These are phyloP conservation scores for Mionectes macconnelli DNA, from an alignment of 2,113 vertebrate species.

Conservation along the genomic window DNA sequence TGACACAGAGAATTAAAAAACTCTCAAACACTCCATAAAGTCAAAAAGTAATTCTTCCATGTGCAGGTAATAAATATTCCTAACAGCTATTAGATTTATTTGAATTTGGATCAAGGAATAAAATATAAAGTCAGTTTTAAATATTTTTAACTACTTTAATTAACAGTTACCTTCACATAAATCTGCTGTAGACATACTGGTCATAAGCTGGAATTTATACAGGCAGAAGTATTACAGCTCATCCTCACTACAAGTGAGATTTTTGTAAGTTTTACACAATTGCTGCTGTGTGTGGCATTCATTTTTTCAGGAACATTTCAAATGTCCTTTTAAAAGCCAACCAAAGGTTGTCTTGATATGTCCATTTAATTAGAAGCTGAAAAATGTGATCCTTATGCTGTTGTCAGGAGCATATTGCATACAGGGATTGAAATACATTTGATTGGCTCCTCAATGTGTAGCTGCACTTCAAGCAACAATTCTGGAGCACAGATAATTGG, in stretches of 20 bases:
- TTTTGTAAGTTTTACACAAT: neutral
- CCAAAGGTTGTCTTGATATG: neutral
- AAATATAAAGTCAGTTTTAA: neutral
- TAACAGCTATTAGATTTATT: neutral
- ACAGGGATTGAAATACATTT: conserved; percentile 19
- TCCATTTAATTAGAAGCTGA: conserved; percentile 48
- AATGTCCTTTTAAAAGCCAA: neutral
- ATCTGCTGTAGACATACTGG: neutral
- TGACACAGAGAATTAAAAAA: neutral
- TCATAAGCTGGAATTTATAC: neutral
- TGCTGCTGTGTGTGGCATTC: neutral
- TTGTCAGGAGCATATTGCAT: conserved; percentile 11
- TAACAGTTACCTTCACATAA: neutral
- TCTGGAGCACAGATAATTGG: conserved; percentile 64
- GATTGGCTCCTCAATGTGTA: conserved; percentile 49
- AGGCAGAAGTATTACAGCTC: neutral
- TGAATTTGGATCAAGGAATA: neutral
- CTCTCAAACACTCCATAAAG: neutral
- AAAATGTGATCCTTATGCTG: neutral
- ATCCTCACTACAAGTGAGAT: neutral
- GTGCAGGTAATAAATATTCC: neutral
- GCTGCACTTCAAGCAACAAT: conserved; percentile 52
- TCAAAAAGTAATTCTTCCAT: neutral
- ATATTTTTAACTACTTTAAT: neutral
- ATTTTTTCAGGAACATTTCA: neutral